Percentiles rank a stretch among this genome's conserved stretches.
Evolutionary conservation across 2,888 invertebrate species (phyloP).

Genomic region (Leucoptera coffeella): DNA sequence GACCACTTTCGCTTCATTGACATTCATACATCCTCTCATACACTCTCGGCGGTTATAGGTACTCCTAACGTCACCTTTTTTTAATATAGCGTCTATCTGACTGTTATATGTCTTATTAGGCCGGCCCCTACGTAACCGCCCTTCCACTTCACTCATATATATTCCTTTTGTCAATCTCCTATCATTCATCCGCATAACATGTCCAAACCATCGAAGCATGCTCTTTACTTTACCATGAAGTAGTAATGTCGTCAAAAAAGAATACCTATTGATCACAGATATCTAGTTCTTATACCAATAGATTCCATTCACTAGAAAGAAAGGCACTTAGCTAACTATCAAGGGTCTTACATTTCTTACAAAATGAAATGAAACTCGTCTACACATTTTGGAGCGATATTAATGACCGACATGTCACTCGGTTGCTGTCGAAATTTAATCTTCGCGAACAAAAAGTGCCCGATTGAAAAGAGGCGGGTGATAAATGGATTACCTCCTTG

Average conservation of each 20-base stretch:
- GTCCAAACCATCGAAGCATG: too few species aligned
- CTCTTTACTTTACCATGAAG: too few species aligned
- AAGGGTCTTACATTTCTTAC: too few species aligned
- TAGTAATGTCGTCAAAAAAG: too few species aligned
- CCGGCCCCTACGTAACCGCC: background rate
- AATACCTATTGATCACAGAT: too few species aligned
- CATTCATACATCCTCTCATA: background rate
- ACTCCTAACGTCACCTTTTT: background rate
- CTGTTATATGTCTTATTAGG: background rate
- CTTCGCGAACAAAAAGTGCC: slow-evolving; percentile 46
- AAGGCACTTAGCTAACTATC: too few species aligned
- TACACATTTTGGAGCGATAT: too few species aligned
- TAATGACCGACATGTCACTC: too few species aligned
- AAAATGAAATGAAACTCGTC: too few species aligned
- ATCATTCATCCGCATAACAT: background rate
- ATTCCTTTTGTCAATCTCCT: background rate
- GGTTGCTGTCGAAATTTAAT: slow-evolving; percentile 46
- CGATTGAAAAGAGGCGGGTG: slow-evolving; percentile 31
- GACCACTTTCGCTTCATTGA: background rate
- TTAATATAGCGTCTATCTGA: background rate
- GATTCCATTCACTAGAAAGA: too few species aligned
- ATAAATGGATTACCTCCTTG: slow-evolving; percentile 26
- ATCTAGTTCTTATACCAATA: too few species aligned
- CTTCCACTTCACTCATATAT: background rate
- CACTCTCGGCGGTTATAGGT: background rate